These are phyloP conservation scores for Eupeodes corollae DNA, from an alignment of 1,140 invertebrate genomes.

Conservation along the genomic window DNA sequence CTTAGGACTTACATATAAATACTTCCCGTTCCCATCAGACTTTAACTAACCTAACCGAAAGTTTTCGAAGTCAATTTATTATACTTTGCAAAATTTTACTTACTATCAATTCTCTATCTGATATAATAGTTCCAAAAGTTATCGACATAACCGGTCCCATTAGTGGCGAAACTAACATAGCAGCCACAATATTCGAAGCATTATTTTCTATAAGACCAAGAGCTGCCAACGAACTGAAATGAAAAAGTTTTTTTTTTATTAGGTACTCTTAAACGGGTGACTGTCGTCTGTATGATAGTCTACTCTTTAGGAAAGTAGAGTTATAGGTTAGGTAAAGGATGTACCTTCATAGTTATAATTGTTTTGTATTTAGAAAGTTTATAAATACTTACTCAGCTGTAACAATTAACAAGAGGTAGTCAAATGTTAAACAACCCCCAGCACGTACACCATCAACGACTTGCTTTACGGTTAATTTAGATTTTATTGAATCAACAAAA, in stretches of 20 bases:
- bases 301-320: too few species aligned
- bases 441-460: constrained; percentile 68
- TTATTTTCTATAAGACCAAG: constrained; percentile 50
- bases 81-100: constrained; percentile 12
- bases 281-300: too few species aligned
- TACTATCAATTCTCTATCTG: constrained; percentile 48
- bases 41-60: too few species aligned
- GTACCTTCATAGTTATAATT: too few species aligned
- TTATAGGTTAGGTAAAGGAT: too few species aligned
- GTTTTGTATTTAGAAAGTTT: too few species aligned
- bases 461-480: constrained; percentile 72
- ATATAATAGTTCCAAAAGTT: constrained; percentile 71
- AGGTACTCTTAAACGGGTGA: too few species aligned
- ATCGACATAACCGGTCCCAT: constrained; percentile 82
- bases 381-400: constrained; percentile 59
- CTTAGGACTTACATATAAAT: too few species aligned
- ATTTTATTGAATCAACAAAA: constrained; percentile 61
- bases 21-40: too few species aligned
- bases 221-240: constrained; percentile 42
- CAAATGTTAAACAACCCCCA: constrained; percentile 69
- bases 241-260: too few species aligned
- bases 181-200: constrained; percentile 70
- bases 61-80: too few species aligned
- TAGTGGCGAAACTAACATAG: constrained; percentile 76
- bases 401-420: constrained; percentile 65